Evolutionary conservation across 2,888 invertebrate genomes (phyloP).

Genomic region (Pyrrhosoma nymphula): DNA sequence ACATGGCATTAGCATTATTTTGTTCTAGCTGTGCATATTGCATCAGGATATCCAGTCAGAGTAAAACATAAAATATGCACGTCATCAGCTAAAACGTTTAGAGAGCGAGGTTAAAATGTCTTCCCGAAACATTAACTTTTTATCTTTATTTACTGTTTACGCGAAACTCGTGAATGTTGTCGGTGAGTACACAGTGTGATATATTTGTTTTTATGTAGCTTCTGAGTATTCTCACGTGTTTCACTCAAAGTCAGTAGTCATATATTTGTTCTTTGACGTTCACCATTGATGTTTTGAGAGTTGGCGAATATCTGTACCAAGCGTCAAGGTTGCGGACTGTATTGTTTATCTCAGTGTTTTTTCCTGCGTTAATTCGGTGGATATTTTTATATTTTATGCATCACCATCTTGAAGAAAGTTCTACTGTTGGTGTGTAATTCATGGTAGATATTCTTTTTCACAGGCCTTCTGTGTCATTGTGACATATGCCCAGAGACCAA

Average conservation of each 20-base stretch:
- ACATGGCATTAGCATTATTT: slow-evolving; percentile 52
- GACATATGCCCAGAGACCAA: slow-evolving; percentile 87
- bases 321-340: slow-evolving; percentile 6
- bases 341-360: neutral
- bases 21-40: slow-evolving; percentile 23
- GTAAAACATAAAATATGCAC: slow-evolving; percentile 47
- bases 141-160: slow-evolving; percentile 62
- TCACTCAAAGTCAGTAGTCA: neutral
- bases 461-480: slow-evolving; percentile 91
- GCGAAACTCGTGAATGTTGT: slow-evolving; percentile 63
- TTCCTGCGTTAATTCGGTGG: neutral
- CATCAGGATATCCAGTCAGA: slow-evolving; percentile 12
- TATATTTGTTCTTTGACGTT: neutral
- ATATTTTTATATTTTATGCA: neutral
- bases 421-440: neutral
- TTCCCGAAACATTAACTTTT: slow-evolving; percentile 60
- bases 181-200: slow-evolving; percentile 33
- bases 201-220: neutral
- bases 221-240: neutral
- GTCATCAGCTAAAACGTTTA: slow-evolving; percentile 25
- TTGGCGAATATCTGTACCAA: neutral
- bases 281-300: neutral
- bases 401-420: neutral
- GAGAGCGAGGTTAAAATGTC: slow-evolving; percentile 54
- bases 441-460: slow-evolving; percentile 73